Conservation (phyloP, 2,113 vertebrate genomes). For the Tachycineta bicolor region DNA sequence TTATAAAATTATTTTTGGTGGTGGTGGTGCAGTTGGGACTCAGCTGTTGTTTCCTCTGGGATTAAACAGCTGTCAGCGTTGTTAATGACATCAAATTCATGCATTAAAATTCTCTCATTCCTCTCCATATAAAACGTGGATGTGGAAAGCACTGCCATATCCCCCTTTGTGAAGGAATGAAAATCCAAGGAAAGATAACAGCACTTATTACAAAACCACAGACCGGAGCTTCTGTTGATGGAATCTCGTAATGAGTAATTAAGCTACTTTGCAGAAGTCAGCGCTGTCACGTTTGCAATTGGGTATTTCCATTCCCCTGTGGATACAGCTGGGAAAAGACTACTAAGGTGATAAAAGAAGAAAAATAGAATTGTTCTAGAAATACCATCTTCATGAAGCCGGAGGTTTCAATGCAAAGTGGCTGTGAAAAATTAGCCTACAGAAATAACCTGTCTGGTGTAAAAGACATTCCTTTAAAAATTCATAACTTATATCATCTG, state of each 20-base stretch:
- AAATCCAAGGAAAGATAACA: slow-evolving; percentile 80
- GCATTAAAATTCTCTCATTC: slow-evolving; percentile 77
- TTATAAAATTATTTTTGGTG: neutral
- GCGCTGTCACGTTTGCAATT: slow-evolving; percentile 70
- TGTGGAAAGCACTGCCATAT: slow-evolving; percentile 67
- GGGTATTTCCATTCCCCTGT: slow-evolving; percentile 66
- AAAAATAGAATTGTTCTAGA: slow-evolving; percentile 62
- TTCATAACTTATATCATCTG: neutral
- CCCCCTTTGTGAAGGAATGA: slow-evolving; percentile 78
- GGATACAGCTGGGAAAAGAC: slow-evolving; percentile 72
- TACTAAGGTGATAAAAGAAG: slow-evolving; percentile 70
- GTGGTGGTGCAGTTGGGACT: slow-evolving; percentile 72
- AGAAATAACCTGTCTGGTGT: slow-evolving; percentile 29
- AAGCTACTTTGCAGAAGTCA: slow-evolving; percentile 76
- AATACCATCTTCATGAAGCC: slow-evolving; percentile 42
- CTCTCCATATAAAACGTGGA: slow-evolving; percentile 76
- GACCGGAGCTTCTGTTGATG: slow-evolving; percentile 78
- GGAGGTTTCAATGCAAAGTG: neutral
- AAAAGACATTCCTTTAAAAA: slow-evolving; percentile 36
- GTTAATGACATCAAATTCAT: slow-evolving; percentile 89
- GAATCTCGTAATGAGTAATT: slow-evolving; percentile 82
- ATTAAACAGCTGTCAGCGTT: slow-evolving; percentile 88
- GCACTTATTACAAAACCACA: slow-evolving; percentile 80
- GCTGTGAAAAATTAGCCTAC: slow-evolving; percentile 51
- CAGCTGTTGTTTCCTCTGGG: slow-evolving; percentile 90